Base-by-base conservation (phyloP, 1,140 invertebrate species). In the Ptiloglossa arizonensis region DNA sequence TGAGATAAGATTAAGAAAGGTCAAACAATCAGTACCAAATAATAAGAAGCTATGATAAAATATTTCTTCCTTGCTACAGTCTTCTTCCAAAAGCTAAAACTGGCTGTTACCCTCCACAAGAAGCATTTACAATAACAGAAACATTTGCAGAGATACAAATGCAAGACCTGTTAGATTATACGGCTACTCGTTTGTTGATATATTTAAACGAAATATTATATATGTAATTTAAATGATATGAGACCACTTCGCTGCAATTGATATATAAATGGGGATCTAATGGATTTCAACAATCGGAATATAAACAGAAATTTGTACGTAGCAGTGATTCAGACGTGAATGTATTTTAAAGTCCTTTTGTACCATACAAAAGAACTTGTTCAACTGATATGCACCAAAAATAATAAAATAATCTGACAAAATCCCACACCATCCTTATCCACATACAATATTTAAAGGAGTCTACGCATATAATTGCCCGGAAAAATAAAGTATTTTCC, bases 201-300 rank as follows among this genome's bases (percentile, higher is more conserved):
- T 59, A 44, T 38, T 66, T 63, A 32, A 2, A 66, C 35, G 38
- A 57, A 17, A 19, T 74, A 35, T 1, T n/a, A n/a, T n/a, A n/a
- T 66, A 17, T 4, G 19, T 46, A 57, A n/a, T 57, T 35, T 64
- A 46, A 54, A 1, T 15, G 44, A 22, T 38, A 48, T 13, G 38
- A 74, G 2, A 13, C 13, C 1, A 63, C 27, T 5, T 19, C 32
- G 2, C 59, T 66, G 35, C 3, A 17, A 24, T 46, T 67, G 17
- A 59, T 67, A 3, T 44, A 0, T 4, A 67, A 75, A n/a, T 75
- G 44, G 54, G 72, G 54, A 24, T 75, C 54, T n/a, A 44, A 75
- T 67, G 71, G 35, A 13, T 66, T 24, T 0, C 69, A 60, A 46
- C 50, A 74, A 46, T 11, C 2, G 0, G 19, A 74, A 29, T 74